Evolutionary conservation across 2,797 vertebrate genomes (phyloP).

Genomic region (Hapalemur alaotrensis): DNA sequence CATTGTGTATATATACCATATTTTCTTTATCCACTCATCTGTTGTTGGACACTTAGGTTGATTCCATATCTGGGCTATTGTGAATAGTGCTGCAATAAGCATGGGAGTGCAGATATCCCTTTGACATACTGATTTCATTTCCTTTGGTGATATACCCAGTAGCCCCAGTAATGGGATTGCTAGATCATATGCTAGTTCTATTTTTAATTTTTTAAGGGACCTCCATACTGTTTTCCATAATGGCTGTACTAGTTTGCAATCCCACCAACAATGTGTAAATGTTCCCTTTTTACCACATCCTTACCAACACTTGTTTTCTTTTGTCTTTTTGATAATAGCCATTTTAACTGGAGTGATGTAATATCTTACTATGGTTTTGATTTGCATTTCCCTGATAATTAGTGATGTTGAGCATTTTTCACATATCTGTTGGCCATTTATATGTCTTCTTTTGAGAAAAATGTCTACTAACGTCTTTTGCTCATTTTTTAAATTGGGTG

Average conservation of each 20-base stretch:
- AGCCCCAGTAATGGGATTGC: neutral
- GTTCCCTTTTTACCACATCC: neutral
- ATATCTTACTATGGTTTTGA: neutral
- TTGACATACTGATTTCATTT: neutral
- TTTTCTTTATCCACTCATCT: neutral
- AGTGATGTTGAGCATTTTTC: neutral
- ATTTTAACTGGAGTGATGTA: neutral
- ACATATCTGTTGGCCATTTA: neutral
- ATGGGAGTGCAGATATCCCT: neutral
- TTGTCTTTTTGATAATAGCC: neutral
- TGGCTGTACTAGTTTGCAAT: neutral
- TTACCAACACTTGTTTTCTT: neutral
- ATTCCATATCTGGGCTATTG: neutral
- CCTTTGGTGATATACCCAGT: neutral
- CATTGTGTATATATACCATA: neutral
- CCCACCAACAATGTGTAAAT: neutral
- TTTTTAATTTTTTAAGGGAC: neutral
- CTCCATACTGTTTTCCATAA: neutral
- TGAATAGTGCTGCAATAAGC: neutral
- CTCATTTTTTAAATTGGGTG: neutral
- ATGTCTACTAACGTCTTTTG: neutral
- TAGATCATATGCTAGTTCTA: neutral
- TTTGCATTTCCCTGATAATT: neutral
- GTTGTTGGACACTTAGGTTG: neutral
- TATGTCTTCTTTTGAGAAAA: neutral